Base-by-base conservation (phyloP, 2,797 vertebrate species). In the Hipposideros larvatus region DNA sequence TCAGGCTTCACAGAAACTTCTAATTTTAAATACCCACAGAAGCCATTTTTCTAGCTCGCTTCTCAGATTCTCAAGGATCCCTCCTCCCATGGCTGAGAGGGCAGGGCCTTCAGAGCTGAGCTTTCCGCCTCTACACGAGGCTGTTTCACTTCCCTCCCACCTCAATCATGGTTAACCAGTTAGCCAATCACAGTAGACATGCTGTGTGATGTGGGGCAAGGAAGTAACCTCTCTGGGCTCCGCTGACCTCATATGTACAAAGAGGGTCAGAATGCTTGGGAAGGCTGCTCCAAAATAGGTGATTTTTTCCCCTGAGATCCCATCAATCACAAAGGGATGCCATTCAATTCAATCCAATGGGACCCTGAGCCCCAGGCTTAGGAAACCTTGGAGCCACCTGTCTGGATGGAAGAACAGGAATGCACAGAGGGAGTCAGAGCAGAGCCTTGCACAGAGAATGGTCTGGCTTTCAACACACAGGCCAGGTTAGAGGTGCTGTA, bases 121-220 rank as follows among this genome's bases (percentile, higher is more conserved):
- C 53, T 14, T 41, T 7, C 34, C 22, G 11, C 26, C 26, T 61
- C 26, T 0, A 1, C 51, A 10, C 2, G 53, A 19, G 10, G 34
- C 22, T 0, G 51, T 19, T n/a, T 46, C 53, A 41, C 61, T 21
- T 28, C 46, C 75, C n/a, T 21, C 41, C 59, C n/a, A 7, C 11
- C 61, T 28, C 5, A 5, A 2, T 9, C 41, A 0, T 0, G 51
- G 41, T 7, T 46, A 31, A 0, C 2, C 5, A 5, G 31, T 41
- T 10, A n/a, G 66, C 37, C 13, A 1, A 19, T 59, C 59, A 1
- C 22, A 10, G 4, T 4, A 34, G 61, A 28, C 34, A 4, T 28
- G 84, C 57, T 22, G 61, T 83, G 68, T 53, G 77, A 19, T 13
- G 6, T 4, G 21, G 21, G 43, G 16, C 51, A 19, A 24, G 16